Conservation (phyloP, 2,888 invertebrate genomes). For the Byasa hedistus region DNA sequence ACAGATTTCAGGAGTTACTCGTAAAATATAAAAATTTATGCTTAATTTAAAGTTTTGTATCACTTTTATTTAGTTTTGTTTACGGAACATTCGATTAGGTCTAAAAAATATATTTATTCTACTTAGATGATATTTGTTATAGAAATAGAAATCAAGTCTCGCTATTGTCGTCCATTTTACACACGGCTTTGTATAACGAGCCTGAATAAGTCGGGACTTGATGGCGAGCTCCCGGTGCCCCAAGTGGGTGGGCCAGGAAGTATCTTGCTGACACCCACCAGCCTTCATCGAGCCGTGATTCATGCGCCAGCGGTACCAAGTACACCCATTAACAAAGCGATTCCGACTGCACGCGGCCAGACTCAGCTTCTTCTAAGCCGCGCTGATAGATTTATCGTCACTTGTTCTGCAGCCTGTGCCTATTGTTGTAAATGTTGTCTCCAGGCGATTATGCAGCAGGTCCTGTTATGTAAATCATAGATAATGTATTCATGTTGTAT, state of each 20-base stretch:
- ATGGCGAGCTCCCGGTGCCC: constrained; percentile 34
- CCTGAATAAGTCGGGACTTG: constrained; percentile 2
- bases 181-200: not conserved
- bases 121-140: too few species aligned
- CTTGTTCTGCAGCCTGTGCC: constrained; percentile 22
- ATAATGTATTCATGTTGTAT: not conserved
- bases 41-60: too few species aligned
- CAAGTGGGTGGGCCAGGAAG: constrained; percentile 74
- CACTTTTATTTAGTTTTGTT: too few species aligned
- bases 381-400: constrained; percentile 32
- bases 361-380: constrained; percentile 26
- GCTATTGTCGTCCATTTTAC: not conserved
- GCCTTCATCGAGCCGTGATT: constrained; percentile 70
- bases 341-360: constrained; percentile 21
- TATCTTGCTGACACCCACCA: constrained; percentile 62
- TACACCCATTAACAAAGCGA: constrained; percentile 30
- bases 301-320: constrained; percentile 45
- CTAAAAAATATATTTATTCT: too few species aligned
- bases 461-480: constrained; percentile 24
- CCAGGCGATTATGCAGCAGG: constrained; percentile 18
- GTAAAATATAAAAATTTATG: not conserved
- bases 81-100: too few species aligned
- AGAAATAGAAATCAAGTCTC: too few species aligned
- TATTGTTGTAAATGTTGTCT: constrained; percentile 20
- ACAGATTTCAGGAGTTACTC: too few species aligned